Evolutionary conservation across 2,888 invertebrate species (phyloP), one percentile per base, ranked within the genome.

Genomic region (Drosophila lacicola): DNA sequence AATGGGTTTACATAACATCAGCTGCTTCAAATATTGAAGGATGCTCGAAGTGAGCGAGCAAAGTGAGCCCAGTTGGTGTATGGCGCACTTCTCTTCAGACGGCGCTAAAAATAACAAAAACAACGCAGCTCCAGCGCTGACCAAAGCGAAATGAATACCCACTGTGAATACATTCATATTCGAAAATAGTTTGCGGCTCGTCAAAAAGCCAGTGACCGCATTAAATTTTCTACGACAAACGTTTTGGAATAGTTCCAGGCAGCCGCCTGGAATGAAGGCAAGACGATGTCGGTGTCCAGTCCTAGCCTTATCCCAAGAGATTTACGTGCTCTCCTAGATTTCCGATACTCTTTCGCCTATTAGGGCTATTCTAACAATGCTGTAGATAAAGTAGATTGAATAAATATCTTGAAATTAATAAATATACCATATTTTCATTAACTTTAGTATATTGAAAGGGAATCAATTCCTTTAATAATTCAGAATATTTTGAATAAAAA

Each of bases 161-260:
- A 62, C 37, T 64, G 46, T 63, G 47, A 71, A 78, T 50, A 67
- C 55, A 76, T 69, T 69, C 70, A 79, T 69, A 84, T 83, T 84
- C 57, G 70, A 81, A 87, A 89, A 87, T 81, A 84, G 87, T 87
- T 71, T 82, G 82, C 54, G 68, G 68, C 80, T 56, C 90, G 80
- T 90, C 78, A 74, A 80, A 78, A 89, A 89, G 88, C 84, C 90
- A 88, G 69, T 90, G 88, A 89, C 88, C 90, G 90, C 90, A 85
- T 90, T 89, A 84, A 77, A 74, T 86, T 80, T 72, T 56, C 60
- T 77, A 70, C 47, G 42, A 36, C 60, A 67, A 75, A 68, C 67
- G 61, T 57, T 82, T 89, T 83, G 90, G 90, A 88, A 72, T 68
- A 50, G 63, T 89, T 83, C 88, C 83, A 89, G 88, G 57, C 79